phyloP scores from a whole-genome alignment of 2,113 vertebrate species.

The Ariopsis seemanni region DNA sequence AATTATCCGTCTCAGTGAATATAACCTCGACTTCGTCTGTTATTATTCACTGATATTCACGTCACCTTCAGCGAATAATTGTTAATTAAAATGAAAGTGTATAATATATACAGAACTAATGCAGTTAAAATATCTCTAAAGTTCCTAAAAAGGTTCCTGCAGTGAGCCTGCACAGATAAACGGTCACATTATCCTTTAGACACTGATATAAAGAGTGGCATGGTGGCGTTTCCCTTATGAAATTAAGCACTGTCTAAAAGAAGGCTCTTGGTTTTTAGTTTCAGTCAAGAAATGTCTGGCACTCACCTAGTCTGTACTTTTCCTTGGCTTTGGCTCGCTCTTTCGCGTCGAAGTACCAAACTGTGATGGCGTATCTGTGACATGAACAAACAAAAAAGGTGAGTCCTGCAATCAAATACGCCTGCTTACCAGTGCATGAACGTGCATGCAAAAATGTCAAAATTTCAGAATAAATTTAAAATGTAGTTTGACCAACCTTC shows the following conservation, averaged over 20 bases:
- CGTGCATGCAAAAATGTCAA: not conserved
- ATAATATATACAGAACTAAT: not conserved
- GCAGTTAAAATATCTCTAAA: not conserved
- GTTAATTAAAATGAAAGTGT: not conserved
- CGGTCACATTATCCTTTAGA: not conserved
- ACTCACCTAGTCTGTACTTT: constrained; percentile 82
- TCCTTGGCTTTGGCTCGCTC: constrained; percentile 87
- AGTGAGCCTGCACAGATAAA: not conserved
- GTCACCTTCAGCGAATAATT: no score
- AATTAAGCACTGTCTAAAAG: not conserved
- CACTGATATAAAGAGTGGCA: not conserved
- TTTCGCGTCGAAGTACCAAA: constrained; percentile 95
- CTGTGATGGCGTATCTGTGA: constrained; percentile 87
- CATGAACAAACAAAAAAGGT: not conserved
- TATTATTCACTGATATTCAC: no score
- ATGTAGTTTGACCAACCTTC: not conserved
- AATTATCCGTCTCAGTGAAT: no score
- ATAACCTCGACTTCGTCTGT: no score
- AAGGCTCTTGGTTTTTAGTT: not conserved
- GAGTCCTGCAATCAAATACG: not conserved
- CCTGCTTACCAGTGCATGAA: not conserved
- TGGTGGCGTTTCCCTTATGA: not conserved
- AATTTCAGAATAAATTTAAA: not conserved
- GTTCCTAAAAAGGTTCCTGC: not conserved
- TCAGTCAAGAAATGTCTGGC: not conserved